These are phyloP conservation scores for Cotesia vestalis DNA, from an alignment of 1,140 invertebrate genomes.

Conservation along the genomic window DNA sequence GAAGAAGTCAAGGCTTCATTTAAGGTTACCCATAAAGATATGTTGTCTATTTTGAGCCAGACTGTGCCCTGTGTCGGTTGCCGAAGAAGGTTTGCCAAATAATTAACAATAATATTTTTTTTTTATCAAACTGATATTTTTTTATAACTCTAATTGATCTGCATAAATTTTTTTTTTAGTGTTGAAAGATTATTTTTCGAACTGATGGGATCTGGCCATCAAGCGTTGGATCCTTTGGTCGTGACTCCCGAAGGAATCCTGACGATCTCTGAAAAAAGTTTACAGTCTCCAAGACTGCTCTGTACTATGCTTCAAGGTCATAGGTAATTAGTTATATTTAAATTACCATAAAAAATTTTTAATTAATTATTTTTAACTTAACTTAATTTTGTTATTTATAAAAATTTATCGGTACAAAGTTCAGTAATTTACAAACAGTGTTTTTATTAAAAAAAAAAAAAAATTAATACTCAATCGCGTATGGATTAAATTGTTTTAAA, in stretches of 20 bases:
- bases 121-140: constrained; percentile 34
- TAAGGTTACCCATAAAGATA: constrained; percentile 82
- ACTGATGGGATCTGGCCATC: constrained; percentile 80
- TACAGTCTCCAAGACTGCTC: constrained; percentile 78
- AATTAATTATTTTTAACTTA: too few relatives aligned
- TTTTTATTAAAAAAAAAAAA: too few relatives aligned
- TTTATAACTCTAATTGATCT: too few relatives aligned
- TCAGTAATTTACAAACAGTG: too few relatives aligned
- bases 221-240: constrained; percentile 83
- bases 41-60: constrained; percentile 84
- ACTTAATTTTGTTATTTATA: too few relatives aligned
- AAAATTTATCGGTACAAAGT: too few relatives aligned
- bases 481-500: too few relatives aligned
- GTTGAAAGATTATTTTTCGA: constrained; percentile 87
- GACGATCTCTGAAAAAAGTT: constrained; percentile 79
- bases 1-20: constrained; percentile 83
- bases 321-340: constrained; percentile 67
- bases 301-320: constrained; percentile 87
- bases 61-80: constrained; percentile 93
- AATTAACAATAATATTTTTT: neutral
- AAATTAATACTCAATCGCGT: too few relatives aligned
- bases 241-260: constrained; percentile 76
- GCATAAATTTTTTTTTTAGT: constrained; percentile 66
- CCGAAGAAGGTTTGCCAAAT: constrained; percentile 78
- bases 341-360: too few relatives aligned